Evolutionary conservation across 2,113 vertebrate species (phyloP), one percentile per base, ranked within the genome.

Genomic region (Kryptolebias marmoratus): DNA sequence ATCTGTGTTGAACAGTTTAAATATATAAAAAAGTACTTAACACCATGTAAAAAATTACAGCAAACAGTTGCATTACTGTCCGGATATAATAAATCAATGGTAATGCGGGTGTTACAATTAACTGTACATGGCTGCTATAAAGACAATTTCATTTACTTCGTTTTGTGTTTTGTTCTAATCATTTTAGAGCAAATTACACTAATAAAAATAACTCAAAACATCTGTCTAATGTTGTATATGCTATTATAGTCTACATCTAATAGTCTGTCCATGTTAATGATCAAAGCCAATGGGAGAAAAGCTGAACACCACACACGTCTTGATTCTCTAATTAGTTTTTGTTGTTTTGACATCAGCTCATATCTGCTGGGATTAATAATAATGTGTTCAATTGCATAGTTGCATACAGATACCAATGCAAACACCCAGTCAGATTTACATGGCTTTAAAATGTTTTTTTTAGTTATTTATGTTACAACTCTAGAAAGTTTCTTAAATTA

Each of bases 181-280:
- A 27, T 76, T 44, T 31, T n/a, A 11, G 49, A 11, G 27, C 49
- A 70, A 77, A 83, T 48, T 18, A 58, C 22, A 10, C 15, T 12
- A 14, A 54, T 74, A 68, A 12, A 47, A 0, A 47, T n/a, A 52
- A 6, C 47, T 72, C 60, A 59, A 78, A 30, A 39, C 54, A n/a
- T 18, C 28, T 45, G 32, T 53, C 32, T 81, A 39, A 68, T 69
- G 64, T 39, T 49, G 64, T 81, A 81, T 81, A 82, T 63, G 27
- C 31, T 22, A 7, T 30, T 71, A 4, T 30, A 68, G 1, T 0
- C 28, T 22, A 27, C 36, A 64, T n/a, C 76, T 61, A 3, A 45
- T 27, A 16, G 42, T 68, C 69, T 63, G 64, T 39, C 39, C 42
- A 44, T 39, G n/a, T 11, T 68, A 52, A 69, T 77, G 68, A 71